Evolutionary conservation across 2,113 vertebrate species (phyloP).

Genomic region (Malurus elegans): DNA sequence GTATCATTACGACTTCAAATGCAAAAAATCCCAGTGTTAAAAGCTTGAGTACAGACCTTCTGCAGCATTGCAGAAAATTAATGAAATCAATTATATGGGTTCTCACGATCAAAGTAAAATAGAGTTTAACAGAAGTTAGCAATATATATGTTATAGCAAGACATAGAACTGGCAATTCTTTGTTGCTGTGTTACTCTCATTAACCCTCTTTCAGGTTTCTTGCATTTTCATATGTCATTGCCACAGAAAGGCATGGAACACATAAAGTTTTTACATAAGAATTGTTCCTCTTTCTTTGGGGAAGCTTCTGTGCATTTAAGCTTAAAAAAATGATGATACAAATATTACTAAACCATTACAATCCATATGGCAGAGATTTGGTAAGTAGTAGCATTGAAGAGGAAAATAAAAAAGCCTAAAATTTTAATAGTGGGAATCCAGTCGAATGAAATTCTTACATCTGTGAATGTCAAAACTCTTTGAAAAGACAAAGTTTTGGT

Average conservation of each 20-base stretch:
- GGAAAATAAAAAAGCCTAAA: not conserved
- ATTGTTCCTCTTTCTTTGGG: not conserved
- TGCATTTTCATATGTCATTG: not conserved
- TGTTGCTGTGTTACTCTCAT: not conserved
- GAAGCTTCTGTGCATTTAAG: not conserved
- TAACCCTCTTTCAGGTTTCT: not conserved
- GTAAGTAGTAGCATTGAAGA: not conserved
- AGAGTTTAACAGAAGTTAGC: not conserved
- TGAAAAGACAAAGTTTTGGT: not conserved
- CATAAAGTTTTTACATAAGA: not conserved
- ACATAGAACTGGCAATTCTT: not conserved
- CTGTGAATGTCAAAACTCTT: not conserved
- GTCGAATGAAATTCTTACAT: not conserved
- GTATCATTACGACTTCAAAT: not conserved
- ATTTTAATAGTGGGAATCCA: not conserved
- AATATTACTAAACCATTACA: not conserved
- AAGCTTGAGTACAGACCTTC: not conserved
- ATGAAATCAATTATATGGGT: not conserved
- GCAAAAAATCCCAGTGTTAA: fast-evolving
- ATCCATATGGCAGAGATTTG: not conserved
- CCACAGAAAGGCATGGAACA: not conserved
- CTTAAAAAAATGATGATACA: not conserved
- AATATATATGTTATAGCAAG: not conserved
- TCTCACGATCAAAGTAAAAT: not conserved
- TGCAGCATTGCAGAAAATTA: not conserved